These are phyloP conservation scores for Apus apus DNA, from an alignment of 2,113 vertebrate species.

Conservation along the genomic window DNA sequence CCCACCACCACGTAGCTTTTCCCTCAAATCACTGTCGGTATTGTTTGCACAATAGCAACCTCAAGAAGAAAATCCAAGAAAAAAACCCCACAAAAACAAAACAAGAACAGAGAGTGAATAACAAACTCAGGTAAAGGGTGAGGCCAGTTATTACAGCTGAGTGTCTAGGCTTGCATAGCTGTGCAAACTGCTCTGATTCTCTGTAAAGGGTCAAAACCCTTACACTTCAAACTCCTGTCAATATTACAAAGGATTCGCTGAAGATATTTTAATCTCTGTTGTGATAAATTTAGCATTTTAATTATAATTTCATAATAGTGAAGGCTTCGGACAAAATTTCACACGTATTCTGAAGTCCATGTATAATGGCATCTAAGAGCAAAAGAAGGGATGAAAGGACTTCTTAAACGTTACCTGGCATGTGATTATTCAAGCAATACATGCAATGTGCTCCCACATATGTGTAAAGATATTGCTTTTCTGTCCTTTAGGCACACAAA, in stretches of 20 bases:
- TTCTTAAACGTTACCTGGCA: background rate
- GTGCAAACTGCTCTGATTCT: background rate
- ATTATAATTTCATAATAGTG: background rate
- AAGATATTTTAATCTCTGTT: background rate
- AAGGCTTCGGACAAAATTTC: background rate
- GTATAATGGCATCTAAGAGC: background rate
- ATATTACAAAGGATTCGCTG: background rate
- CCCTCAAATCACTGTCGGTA: background rate
- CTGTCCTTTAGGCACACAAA: background rate
- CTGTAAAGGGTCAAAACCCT: background rate
- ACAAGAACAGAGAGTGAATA: background rate
- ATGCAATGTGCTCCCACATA: background rate
- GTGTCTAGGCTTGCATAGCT: background rate
- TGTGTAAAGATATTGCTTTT: background rate
- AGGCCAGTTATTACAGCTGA: background rate
- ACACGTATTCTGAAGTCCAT: background rate
- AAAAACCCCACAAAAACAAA: too few relatives aligned
- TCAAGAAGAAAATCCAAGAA: background rate
- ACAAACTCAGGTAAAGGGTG: background rate
- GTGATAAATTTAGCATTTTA: background rate
- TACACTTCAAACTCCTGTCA: background rate
- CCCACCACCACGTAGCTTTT: background rate
- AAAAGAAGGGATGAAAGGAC: background rate
- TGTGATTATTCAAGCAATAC: background rate
- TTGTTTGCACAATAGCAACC: background rate